Evolutionary conservation across 2,797 vertebrate species (phyloP), one percentile per base, ranked within the genome.

Genomic region (Valencia hispanica): DNA sequence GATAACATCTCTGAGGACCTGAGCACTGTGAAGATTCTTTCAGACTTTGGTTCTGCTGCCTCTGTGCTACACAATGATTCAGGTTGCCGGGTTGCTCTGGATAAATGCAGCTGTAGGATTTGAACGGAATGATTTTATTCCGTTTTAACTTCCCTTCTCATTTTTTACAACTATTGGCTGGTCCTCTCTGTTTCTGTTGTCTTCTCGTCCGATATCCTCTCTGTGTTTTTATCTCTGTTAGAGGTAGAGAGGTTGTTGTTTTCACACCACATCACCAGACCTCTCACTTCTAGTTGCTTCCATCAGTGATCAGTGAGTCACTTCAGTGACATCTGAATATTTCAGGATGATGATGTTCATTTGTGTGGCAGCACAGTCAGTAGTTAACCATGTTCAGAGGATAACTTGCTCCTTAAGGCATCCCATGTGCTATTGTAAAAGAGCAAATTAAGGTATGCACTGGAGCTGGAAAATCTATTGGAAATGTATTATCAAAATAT

Each of bases 311-410:
- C 39, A 27, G 5, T 68, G 65, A 68, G 25, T 68, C 65, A 68
- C n/a, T 68, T 15, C 39, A 27, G 14, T 4, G 25, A 41, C 39
- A 43, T 68, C 39, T 68, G 65, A 68, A 45, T 45, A 32, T 45
- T 45, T 68, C 65, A 68, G n/a, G 39, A n/a, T 45, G 39, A 27
- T 68, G 65, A 39, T 65, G 61, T 17, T 68, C 65, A 68, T 68
- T 68, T 43, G 39, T 45, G 25, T n/a, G 39, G 65, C 63, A n/a
- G 36, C 25, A 45, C 65, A 43, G 39, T 68, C 65, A 27, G 27
- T 68, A 45, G 65, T 27, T 45, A 68, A 43, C 12, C n/a, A 9
- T 41, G 63, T 66, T 66, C 63, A 66, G 20, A 66, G 63, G 11
- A 39, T n/a, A 4, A n/a, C 36, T 41, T 39, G 7, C 41, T 22